Percentiles rank a stretch among this genome's conserved stretches.
Evolutionary conservation across 2,113 vertebrate genomes (phyloP).

Genomic region (Reinhardtius hippoglossoides): DNA sequence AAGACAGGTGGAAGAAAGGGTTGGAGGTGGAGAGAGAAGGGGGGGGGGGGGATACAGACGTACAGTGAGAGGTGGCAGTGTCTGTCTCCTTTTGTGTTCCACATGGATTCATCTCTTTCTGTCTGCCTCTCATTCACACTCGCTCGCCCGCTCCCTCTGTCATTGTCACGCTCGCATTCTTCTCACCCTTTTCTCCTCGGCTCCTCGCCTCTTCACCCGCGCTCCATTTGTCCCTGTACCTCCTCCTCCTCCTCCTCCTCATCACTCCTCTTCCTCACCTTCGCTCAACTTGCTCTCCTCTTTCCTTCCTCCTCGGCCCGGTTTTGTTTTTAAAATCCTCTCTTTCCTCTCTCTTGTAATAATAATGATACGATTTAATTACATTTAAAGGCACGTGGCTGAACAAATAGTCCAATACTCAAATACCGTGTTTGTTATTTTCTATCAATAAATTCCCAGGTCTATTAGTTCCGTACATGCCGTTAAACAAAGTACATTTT

Average conservation of each 20-base stretch:
- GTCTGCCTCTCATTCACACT: conserved; percentile 59
- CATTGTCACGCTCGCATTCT: conserved; percentile 58
- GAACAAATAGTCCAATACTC: too few relatives aligned
- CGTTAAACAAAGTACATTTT: too few relatives aligned
- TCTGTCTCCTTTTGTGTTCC: conserved; percentile 66
- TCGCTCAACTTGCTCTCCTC: background rate
- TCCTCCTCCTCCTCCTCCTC: conserved; percentile 18
- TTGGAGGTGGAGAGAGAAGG: background rate
- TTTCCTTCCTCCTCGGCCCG: background rate
- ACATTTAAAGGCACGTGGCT: too few relatives aligned
- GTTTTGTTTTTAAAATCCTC: background rate
- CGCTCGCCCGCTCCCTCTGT: conserved; percentile 45
- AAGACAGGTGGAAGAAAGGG: conserved; percentile 21
- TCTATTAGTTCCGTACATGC: too few relatives aligned
- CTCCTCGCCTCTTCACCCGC: conserved; percentile 48
- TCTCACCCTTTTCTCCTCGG: conserved; percentile 47
- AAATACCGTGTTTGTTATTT: too few relatives aligned
- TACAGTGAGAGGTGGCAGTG: conserved; percentile 37
- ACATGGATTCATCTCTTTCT: conserved; percentile 62
- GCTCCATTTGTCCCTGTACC: conserved; percentile 27
- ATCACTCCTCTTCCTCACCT: conserved; percentile 9
- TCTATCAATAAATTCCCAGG: too few relatives aligned
- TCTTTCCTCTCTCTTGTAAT: background rate
- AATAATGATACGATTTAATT: too few relatives aligned
- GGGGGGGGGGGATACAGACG: conserved; percentile 4